These are phyloP conservation scores for Isoperla grammatica DNA, from an alignment of 2,888 invertebrate species.

Conservation along the genomic window DNA sequence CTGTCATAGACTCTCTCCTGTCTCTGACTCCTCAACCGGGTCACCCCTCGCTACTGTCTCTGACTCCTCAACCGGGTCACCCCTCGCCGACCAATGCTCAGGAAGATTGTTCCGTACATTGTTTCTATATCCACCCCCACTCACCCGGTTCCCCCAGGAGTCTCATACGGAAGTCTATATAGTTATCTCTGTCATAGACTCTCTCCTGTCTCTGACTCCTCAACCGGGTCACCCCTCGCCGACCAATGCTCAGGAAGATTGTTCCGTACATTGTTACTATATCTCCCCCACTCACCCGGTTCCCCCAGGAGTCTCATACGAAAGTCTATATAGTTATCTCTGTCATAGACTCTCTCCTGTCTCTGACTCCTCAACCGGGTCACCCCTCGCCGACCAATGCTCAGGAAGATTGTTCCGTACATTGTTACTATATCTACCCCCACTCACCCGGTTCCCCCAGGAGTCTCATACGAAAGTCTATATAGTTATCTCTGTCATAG, in stretches of 20 bases:
- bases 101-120: too few relatives aligned
- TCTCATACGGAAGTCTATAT: conserved; percentile 91
- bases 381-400: conserved; percentile 92
- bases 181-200: conserved; percentile 86
- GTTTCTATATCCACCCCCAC: too few relatives aligned
- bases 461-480: conserved; percentile 88
- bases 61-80: too few relatives aligned
- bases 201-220: conserved; percentile 76
- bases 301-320: conserved; percentile 88
- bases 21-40: conserved; percentile 74
- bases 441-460: conserved; percentile 84
- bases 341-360: conserved; percentile 80
- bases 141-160: conserved; percentile 84
- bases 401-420: too few relatives aligned
- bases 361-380: conserved; percentile 78
- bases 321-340: conserved; percentile 93
- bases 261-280: too few relatives aligned
- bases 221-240: conserved; percentile 91
- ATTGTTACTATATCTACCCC: too few relatives aligned
- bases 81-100: too few relatives aligned
- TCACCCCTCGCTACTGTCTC: too few relatives aligned
- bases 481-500: conserved; percentile 89
- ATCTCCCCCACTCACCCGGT: too few relatives aligned
- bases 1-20: conserved; percentile 84
- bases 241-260: too few relatives aligned